Evolutionary conservation across 2,888 invertebrate species (phyloP).

Genomic region (Coleophora flavipennella): DNA sequence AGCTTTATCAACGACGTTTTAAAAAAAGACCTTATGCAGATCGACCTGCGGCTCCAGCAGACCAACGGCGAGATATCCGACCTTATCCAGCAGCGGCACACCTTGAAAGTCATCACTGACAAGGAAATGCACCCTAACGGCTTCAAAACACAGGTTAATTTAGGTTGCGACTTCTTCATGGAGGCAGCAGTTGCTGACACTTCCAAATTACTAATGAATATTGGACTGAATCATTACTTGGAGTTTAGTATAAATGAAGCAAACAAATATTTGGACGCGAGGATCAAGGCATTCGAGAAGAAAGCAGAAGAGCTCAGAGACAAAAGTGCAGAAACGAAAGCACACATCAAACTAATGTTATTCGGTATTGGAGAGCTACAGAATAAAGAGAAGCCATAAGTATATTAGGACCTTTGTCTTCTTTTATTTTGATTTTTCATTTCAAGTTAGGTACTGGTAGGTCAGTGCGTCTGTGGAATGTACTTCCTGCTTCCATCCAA

Average conservation of each 20-base stretch:
- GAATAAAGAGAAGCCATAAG: slow-evolving; percentile 11
- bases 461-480: no score
- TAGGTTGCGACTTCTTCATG: slow-evolving; percentile 89
- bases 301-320: slow-evolving; percentile 75
- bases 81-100: slow-evolving; percentile 80
- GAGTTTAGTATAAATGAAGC: slow-evolving; percentile 83
- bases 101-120: slow-evolving; percentile 76
- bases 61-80: slow-evolving; percentile 80
- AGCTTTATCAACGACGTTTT: slow-evolving; percentile 84
- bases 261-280: slow-evolving; percentile 77
- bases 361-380: slow-evolving; percentile 78
- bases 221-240: slow-evolving; percentile 83
- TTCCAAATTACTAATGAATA: slow-evolving; percentile 77
- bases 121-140: slow-evolving; percentile 61
- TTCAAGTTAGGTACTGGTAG: no score
- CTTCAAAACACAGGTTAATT: slow-evolving; percentile 74
- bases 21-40: slow-evolving; percentile 76
- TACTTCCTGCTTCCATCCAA: no score
- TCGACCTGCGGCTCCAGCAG: slow-evolving; percentile 73
- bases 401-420: no score
- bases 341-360: slow-evolving; percentile 84
- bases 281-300: slow-evolving; percentile 76
- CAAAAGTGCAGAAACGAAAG: slow-evolving; percentile 80
- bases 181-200: slow-evolving; percentile 81
- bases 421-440: no score